phyloP scores from a whole-genome alignment of 2,888 invertebrate species.

The Zygogramma bicolorata region DNA sequence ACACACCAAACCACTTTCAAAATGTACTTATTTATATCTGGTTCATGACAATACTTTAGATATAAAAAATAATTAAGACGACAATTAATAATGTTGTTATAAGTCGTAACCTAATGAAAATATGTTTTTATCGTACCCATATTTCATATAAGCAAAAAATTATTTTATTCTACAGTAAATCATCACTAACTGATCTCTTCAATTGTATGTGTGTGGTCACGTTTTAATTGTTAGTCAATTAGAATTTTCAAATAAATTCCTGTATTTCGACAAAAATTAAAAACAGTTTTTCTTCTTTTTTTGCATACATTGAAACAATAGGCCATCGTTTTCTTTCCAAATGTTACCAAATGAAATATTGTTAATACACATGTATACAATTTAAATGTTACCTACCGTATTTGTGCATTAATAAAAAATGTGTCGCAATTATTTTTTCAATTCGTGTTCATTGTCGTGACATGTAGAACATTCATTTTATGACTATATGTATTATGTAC shows the following conservation, averaged over 20 bases:
- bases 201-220: neutral
- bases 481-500: no score
- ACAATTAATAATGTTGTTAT: conserved; percentile 63
- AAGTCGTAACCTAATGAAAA: conserved; percentile 46
- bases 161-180: conserved; percentile 3
- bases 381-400: conserved; percentile 68
- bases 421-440: conserved; percentile 29
- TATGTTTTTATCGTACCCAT: conserved; percentile 49
- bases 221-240: neutral
- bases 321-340: conserved; percentile 58
- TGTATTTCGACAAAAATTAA: neutral
- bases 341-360: conserved; percentile 62
- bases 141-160: conserved; percentile 7
- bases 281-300: neutral
- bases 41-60: conserved; percentile 68
- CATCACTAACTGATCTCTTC: neutral
- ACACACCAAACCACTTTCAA: conserved; percentile 45
- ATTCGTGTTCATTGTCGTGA: no score
- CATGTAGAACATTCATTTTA: no score
- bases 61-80: conserved; percentile 63
- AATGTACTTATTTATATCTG: conserved; percentile 58
- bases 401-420: conserved; percentile 67
- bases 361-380: conserved; percentile 68
- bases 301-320: conserved; percentile 24
- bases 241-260: neutral